phyloP scores from a whole-genome alignment of 2,797 vertebrate species.

The Pangasius djambal region DNA sequence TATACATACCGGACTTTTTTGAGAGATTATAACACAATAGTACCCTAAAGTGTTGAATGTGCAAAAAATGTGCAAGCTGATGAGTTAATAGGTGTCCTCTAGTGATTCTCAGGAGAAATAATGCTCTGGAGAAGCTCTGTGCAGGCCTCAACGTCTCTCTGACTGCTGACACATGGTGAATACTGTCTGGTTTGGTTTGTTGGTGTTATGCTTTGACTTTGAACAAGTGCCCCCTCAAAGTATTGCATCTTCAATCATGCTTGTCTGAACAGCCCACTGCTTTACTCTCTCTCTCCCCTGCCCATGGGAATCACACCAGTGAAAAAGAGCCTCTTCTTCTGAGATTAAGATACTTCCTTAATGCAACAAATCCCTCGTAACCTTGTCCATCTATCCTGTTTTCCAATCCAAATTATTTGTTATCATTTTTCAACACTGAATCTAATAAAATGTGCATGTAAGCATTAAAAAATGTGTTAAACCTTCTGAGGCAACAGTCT shows the following conservation, averaged over 20 bases:
- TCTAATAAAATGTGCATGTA: background rate
- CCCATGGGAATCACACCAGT: slow-evolving; percentile 11
- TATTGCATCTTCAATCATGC: slow-evolving; percentile 38
- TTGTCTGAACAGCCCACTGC: slow-evolving; percentile 48
- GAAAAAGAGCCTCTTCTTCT: slow-evolving; percentile 9
- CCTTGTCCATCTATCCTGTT: background rate
- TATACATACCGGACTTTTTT: background rate
- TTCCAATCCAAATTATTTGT: background rate
- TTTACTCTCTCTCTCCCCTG: background rate
- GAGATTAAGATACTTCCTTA: slow-evolving; percentile 30
- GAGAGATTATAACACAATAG: background rate
- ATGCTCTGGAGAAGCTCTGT: background rate
- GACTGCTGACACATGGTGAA: slow-evolving; percentile 28
- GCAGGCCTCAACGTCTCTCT: slow-evolving; percentile 6
- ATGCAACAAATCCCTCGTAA: slow-evolving; percentile 9
- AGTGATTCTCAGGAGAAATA: slow-evolving; percentile 36
- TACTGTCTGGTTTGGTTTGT: slow-evolving; percentile 38
- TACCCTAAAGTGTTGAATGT: slow-evolving; percentile 9
- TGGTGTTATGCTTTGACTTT: slow-evolving; percentile 31
- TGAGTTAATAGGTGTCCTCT: slow-evolving; percentile 44
- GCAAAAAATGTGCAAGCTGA: slow-evolving; percentile 33
- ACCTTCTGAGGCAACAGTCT: background rate
- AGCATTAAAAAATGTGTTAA: slow-evolving; percentile 5
- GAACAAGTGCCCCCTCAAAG: slow-evolving; percentile 28
- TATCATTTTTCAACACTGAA: background rate